These are phyloP conservation scores for Gephyroberyx darwinii DNA, from an alignment of 2,797 vertebrate species.

Conservation along the genomic window DNA sequence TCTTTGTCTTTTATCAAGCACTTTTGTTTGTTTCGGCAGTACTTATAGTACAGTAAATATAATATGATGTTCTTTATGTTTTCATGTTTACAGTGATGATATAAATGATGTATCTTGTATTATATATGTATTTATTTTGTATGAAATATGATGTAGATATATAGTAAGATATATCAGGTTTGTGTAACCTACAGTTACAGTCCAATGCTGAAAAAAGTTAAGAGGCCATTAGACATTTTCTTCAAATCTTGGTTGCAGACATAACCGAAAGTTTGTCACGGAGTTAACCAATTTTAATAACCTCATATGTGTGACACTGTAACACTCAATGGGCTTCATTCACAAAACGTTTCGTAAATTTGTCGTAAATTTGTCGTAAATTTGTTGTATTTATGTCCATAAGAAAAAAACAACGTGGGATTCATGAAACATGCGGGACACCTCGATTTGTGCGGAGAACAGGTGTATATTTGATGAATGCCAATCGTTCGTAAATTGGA, in stretches of 20 bases:
- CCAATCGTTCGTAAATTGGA: no score
- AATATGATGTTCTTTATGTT: constrained; percentile 73
- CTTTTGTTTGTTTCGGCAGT: constrained; percentile 72
- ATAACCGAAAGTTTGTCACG: constrained; percentile 56
- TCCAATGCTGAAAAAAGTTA: constrained; percentile 49
- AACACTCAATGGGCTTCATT: constrained; percentile 32
- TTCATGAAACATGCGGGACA: no score
- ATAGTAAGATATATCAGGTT: constrained; percentile 62
- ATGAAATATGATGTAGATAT: constrained; percentile 70
- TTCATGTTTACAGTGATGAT: constrained; percentile 80
- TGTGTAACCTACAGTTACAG: constrained; percentile 48
- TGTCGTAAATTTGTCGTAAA: no score
- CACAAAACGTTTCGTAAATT: no score
- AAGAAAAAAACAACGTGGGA: no score
- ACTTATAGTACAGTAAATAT: constrained; percentile 71
- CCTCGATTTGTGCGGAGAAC: no score
- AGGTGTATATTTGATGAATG: no score
- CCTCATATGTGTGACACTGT: constrained; percentile 74
- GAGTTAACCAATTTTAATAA: constrained; percentile 59
- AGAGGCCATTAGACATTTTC: constrained; percentile 50
- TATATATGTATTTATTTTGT: constrained; percentile 79
- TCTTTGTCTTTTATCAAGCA: constrained; percentile 70
- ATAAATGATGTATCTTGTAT: constrained; percentile 74
- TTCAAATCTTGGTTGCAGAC: constrained; percentile 55
- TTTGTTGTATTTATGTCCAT: no score